Base-by-base conservation (phyloP, 1,140 invertebrate genomes). In the Euwallacea similis region DNA sequence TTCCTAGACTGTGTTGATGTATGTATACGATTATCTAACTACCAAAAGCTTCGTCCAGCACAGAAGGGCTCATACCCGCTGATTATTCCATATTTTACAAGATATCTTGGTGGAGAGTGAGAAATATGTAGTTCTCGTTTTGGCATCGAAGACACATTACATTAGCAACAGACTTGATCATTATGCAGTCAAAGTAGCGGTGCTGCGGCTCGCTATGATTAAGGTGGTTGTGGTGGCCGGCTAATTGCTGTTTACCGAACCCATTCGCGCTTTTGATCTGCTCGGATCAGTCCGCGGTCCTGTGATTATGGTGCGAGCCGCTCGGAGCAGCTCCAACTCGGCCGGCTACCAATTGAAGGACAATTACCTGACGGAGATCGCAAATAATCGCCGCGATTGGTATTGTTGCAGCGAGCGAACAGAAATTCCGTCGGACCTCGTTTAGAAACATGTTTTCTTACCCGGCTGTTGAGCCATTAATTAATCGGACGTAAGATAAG, bases 231-330 rank as follows among this genome's bases (percentile, higher is more conserved):
- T 77, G 79, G 75, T 79, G 76, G 77, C 76, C 78, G 75, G 77
- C 79, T 80, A 80, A 80, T 80, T 80, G 79, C 79, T 80, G 79
- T 81, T 81, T 81, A 81, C 79, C 69, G 75, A 81, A 76, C 74
- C 79, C 75, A 81, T 81, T 81, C 79, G 79, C 79, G 79, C 79
- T 78, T 80, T 81, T 79, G 79, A 81, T 79, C 78, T 79, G 76
- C 76, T 76, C 74, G 76, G 77, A 77, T 79, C 78, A 75, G 74
- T 73, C 69, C 74, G 75, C 61, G 46, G 59, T 56, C 74, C 77
- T 81, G 79, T 81, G 79, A 81, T 81, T 81, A 81, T 77, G 79
- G 75, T 73, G 42, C 16, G 66, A 68, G 66, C 66, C 66, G 66
- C 66, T 59, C 75, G 65, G 63, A 76, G 77, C 79, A 76, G 80